phyloP scores from a whole-genome alignment of 2,888 invertebrate genomes.

The Parnassius mnemosyne region DNA sequence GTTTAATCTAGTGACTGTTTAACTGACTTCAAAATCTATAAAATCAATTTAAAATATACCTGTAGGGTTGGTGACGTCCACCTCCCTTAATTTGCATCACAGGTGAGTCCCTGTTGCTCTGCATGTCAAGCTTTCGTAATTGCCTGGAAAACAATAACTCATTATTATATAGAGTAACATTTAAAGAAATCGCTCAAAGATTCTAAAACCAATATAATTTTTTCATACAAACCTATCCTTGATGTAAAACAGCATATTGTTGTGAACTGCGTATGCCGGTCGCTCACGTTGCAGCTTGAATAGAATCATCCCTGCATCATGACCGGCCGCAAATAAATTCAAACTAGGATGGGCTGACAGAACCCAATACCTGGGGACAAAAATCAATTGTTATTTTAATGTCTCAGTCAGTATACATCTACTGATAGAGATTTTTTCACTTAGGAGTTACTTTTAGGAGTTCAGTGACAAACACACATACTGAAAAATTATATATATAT shows the following conservation, averaged over 20 bases:
- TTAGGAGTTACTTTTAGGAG: too few relatives aligned
- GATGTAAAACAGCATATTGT: conserved; percentile 96
- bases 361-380: conserved; percentile 91
- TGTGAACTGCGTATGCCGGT: conserved; percentile 96
- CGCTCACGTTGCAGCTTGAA: conserved; percentile 96
- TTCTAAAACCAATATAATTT: not conserved
- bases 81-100: conserved; percentile 95
- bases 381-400: too few relatives aligned
- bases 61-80: conserved; percentile 86
- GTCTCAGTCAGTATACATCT: too few relatives aligned
- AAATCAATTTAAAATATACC: conserved; percentile 48
- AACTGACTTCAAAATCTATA: not conserved
- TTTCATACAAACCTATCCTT: conserved; percentile 86
- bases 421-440: too few relatives aligned
- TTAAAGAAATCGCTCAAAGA: not conserved
- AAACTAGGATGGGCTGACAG: conserved; percentile 95
- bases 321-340: conserved; percentile 99
- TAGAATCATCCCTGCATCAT: conserved; percentile 98
- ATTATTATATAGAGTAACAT: not conserved
- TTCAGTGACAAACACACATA: too few relatives aligned
- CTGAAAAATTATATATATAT: too few relatives aligned
- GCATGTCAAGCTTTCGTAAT: conserved; percentile 95
- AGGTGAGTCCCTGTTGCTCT: conserved; percentile 93
- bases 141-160: conserved; percentile 45
- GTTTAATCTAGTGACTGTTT: too few relatives aligned